phyloP scores from a whole-genome alignment of 2,888 invertebrate genomes.

The Creontiades dilutus region DNA sequence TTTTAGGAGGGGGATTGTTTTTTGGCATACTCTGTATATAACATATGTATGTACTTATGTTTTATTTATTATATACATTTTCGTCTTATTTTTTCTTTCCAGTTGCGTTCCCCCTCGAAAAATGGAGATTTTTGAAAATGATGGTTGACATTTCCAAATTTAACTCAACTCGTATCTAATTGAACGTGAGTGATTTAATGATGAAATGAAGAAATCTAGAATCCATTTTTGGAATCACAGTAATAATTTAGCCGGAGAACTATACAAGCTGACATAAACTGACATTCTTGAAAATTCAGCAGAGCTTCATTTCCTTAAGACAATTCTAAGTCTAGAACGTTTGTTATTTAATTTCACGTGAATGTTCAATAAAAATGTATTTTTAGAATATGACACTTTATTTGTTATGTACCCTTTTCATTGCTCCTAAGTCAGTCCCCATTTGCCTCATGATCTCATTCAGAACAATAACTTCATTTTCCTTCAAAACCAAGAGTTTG shows the following conservation, averaged over 20 bases:
- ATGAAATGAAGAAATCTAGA: constrained; percentile 7
- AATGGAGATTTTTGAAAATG: constrained; percentile 1
- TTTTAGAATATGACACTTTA: constrained; percentile 31
- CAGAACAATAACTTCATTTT: too few species aligned
- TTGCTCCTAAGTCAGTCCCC: background rate
- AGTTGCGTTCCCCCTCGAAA: constrained; percentile 68
- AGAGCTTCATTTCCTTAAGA: constrained; percentile 50
- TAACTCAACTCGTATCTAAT: background rate
- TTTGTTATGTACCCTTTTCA: background rate
- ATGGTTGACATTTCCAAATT: background rate
- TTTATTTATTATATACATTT: too few species aligned
- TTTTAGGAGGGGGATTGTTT: too few species aligned
- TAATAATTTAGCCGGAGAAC: constrained; percentile 22
- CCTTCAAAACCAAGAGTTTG: too few species aligned
- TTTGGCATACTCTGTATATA: too few species aligned
- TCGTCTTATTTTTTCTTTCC: constrained; percentile 44
- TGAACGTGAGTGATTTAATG: background rate
- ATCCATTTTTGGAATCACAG: background rate
- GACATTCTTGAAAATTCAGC: constrained; percentile 24
- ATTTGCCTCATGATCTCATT: too few species aligned
- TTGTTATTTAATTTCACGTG: constrained; percentile 58
- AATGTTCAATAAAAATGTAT: constrained; percentile 67
- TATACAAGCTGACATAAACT: constrained; percentile 34
- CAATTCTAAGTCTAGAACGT: constrained; percentile 34
- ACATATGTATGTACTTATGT: background rate